Evolutionary conservation across 2,797 vertebrate species (phyloP), one percentile per base, ranked within the genome.

Genomic region (Amphiprion clarkii): DNA sequence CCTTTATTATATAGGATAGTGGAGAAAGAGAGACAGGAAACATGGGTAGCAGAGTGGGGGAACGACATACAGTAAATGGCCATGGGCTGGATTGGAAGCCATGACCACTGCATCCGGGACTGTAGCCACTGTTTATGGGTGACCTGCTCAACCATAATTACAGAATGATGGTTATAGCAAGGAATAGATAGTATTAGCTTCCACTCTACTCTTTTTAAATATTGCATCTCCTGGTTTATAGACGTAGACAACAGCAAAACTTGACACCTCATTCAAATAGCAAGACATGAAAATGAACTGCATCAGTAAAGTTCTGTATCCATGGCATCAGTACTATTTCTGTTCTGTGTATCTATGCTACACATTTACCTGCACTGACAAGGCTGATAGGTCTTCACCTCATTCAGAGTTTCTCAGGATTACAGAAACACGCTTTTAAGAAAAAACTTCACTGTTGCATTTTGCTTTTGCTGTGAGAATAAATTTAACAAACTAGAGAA

Each of bases 301-400:
- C 33, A 49, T 13, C 74, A 54, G 9, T 79, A n/a, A 44, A 39
- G n/a, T 36, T 66, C 10, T 48, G 23, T 53, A 56, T 52, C 33
- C 14, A 19, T 44, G 33, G 19, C 33, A 31, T 31, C 42, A n/a
- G 21, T 21, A n/a, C 31, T 62, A 19, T 63, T 81, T 67, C 13
- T 49, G 19, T 49, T n/a, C 19, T 49, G 48, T 53, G 19, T 57
- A 8, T 33, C 33, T 51, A 17, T 7, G 17, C 52, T 52, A 13
- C 54, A 69, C 46, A n/a, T 59, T 25, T 55, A 23, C 36, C 49
- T 68, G n/a, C 29, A 11, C 48, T 31, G 23, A 4, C 53, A 7
- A 51, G 46, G 31, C 48, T 58, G 64, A 12, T 33, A 21, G 36
- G 36, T 52, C 62, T 54, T 74, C 39, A 66, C 40, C 36, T 59